Base-by-base conservation (phyloP, 2,888 invertebrate genomes). In the Drosophila anomelani region DNA sequence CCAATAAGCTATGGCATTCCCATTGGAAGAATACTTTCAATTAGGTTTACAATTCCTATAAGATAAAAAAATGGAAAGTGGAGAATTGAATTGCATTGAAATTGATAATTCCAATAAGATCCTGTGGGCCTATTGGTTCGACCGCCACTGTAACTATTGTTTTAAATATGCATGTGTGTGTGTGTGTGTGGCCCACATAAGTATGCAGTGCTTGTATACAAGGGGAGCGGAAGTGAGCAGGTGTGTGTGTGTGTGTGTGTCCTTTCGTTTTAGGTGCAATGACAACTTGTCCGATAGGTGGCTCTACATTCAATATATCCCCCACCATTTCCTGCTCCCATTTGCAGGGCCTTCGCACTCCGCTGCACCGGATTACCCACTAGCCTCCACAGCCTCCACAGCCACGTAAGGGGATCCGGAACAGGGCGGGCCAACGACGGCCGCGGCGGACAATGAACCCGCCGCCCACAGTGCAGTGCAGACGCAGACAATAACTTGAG, bases 391-490 rank as follows among this genome's bases (percentile, higher is more conserved):
- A 39, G 32, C 46, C 26, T 13, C n/a, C 17, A 38, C 56, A 26
- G 59, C 49, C 59, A 34, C 9, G 32, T 20, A n/a, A 15, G 9
- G 7, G 15, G 17, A 38, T 17, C 13, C 20, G 15, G 20, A 23
- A 46, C 9, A 38, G 53, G 53, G 38, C 36, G 32, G 74, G 49
- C 64, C 62, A 63, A 26, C 46, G 26, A 26, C 38, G 64, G 49
- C 36, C 47, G 34, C 67, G 56, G 57, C 64, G 73, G 51, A 57
- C 86, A 83, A 84, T 86, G 84, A 86, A 86, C 74, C 64, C 67
- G 74, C 57, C 36, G 74, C 57, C 36, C 39, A 64, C 56, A 2
- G 23, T 2, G 46, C 47, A 49, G 38, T 26, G 20, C 32, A 39
- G 41, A 47, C 43, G 20, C 32, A 39, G 41, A 47, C 43, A 58